Percentiles rank a stretch among this genome's conserved stretches.
Evolutionary conservation across 1,140 invertebrate genomes (phyloP).

Genomic region (Ctenoplectra terminalis): DNA sequence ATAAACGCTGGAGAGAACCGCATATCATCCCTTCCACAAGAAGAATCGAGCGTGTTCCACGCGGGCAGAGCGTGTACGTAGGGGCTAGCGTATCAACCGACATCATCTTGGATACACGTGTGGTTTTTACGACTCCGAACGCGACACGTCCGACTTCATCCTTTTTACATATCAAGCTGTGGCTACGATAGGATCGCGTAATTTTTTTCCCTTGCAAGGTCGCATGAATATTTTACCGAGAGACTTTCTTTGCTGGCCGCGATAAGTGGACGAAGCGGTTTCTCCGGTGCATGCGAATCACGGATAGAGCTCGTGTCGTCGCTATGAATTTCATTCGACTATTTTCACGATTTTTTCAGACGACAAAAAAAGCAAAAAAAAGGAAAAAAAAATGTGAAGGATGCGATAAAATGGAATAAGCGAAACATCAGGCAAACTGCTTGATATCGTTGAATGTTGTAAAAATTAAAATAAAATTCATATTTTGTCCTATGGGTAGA

Average conservation of each 20-base stretch:
- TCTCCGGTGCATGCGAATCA: slow-evolving; percentile 12
- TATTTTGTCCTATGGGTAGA: too few species aligned
- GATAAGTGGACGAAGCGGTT: slow-evolving; percentile 38
- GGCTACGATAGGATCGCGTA: slow-evolving; percentile 34
- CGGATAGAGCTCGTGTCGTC: background rate
- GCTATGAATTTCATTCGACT: too few species aligned
- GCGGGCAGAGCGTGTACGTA: background rate
- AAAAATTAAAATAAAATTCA: background rate
- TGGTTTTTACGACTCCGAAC: slow-evolving; percentile 31
- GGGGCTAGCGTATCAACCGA: background rate
- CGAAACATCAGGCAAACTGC: too few species aligned
- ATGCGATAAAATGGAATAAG: too few species aligned
- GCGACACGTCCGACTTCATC: slow-evolving; percentile 36
- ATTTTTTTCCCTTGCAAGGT: slow-evolving; percentile 20
- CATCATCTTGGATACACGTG: slow-evolving; percentile 33
- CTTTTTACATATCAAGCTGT: slow-evolving; percentile 37
- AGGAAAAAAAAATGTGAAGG: too few species aligned
- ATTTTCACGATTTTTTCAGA: too few species aligned
- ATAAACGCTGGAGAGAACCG: slow-evolving; percentile 20
- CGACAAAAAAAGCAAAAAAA: too few species aligned
- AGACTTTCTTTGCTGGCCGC: slow-evolving; percentile 7
- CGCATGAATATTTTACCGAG: slow-evolving; percentile 41
- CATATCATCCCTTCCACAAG: background rate
- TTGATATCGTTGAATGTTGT: too few species aligned
- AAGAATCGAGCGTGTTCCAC: background rate